phyloP scores from a whole-genome alignment of 92 coral and sea anemone species.

The Umimayanthus chanpuru region DNA sequence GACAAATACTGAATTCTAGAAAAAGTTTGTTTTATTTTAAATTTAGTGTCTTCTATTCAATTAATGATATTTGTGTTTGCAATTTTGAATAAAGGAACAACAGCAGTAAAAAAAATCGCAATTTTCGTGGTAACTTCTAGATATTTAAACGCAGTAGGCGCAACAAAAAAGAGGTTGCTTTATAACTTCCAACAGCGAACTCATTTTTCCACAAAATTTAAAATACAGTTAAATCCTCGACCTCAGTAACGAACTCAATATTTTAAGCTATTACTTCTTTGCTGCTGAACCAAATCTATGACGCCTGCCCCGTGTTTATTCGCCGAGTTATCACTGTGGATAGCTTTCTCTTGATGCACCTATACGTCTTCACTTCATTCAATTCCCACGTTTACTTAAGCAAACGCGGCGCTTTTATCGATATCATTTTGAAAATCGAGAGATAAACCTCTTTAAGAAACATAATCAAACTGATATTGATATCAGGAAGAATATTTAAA shows the following conservation, averaged over 20 bases:
- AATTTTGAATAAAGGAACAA: neutral
- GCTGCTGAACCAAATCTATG: neutral
- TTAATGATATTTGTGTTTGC: neutral
- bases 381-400: neutral
- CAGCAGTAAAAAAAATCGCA: neutral
- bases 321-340: neutral
- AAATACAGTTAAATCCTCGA: neutral
- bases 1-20: neutral
- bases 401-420: neutral
- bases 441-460: constrained; percentile 12
- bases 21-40: constrained; percentile 17
- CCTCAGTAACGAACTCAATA: neutral
- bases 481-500: constrained; percentile 19
- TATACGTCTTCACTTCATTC: neutral
- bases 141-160: neutral
- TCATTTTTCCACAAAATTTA: neutral
- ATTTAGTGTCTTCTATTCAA: constrained; percentile 10
- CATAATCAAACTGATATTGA: constrained; percentile 12
- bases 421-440: constrained; percentile 8
- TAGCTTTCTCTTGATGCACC: neutral
- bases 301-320: neutral
- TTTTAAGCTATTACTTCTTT: neutral
- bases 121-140: neutral
- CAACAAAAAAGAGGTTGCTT: neutral
- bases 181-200: neutral